Evolutionary conservation across 2,113 vertebrate species (phyloP).

Genomic region (Promerops cafer): DNA sequence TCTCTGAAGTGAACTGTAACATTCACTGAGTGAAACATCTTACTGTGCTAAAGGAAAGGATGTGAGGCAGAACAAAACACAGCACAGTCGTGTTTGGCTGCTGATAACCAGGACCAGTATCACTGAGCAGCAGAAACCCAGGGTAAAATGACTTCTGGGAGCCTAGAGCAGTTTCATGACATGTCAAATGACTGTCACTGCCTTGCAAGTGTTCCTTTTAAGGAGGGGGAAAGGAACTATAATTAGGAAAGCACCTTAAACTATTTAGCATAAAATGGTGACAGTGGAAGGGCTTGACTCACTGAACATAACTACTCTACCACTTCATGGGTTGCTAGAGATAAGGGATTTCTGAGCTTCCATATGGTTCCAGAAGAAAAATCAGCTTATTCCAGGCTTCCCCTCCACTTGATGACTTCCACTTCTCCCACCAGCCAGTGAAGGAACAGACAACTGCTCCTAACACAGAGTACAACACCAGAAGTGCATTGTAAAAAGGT

Average conservation of each 20-base stretch:
- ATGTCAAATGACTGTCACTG: background rate
- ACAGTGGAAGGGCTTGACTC: background rate
- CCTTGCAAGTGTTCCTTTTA: background rate
- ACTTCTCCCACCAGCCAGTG: background rate
- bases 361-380: background rate
- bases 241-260: background rate
- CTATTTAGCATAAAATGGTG: background rate
- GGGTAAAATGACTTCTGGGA: background rate
- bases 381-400: constrained; percentile 59
- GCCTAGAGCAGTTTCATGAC: background rate
- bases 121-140: constrained; percentile 9
- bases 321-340: background rate
- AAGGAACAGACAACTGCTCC: background rate
- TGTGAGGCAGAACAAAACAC: background rate
- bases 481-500: background rate
- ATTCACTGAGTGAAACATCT: background rate
- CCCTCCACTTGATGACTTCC: background rate
- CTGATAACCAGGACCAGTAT: constrained; percentile 47
- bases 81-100: background rate
- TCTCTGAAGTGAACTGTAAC: background rate
- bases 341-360: constrained; percentile 47
- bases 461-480: background rate
- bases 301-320: background rate
- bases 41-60: background rate
- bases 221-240: background rate